Evolutionary conservation across 2,797 vertebrate species (phyloP).

Genomic region (Crenichthys baileyi): DNA sequence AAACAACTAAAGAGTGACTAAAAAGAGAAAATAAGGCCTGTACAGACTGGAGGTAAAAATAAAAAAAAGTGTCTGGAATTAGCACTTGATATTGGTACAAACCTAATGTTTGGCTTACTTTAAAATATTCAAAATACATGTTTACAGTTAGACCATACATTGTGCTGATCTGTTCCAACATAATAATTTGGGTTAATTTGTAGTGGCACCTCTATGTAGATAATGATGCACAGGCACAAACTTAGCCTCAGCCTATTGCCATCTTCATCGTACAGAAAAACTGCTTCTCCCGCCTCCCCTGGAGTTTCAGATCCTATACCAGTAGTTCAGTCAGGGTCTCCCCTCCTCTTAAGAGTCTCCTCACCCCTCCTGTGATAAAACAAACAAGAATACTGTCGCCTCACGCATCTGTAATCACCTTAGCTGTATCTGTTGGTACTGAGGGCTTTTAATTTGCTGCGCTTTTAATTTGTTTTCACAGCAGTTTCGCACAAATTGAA

Average conservation of each 20-base stretch:
- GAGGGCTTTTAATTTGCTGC: slow-evolving; percentile 88
- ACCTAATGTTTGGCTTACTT: background rate
- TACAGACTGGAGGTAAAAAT: background rate
- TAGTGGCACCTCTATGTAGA: slow-evolving; percentile 15
- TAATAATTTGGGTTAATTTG: background rate
- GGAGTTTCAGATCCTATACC: slow-evolving; percentile 29
- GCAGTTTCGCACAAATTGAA: slow-evolving; percentile 96
- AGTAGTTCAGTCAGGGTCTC: slow-evolving; percentile 49
- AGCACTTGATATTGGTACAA: background rate
- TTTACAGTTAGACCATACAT: background rate
- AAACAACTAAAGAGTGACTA: background rate
- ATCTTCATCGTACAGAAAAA: background rate
- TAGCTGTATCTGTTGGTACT: slow-evolving; percentile 87
- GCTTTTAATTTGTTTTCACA: slow-evolving; percentile 91
- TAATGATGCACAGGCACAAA: background rate
- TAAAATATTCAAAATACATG: slow-evolving; percentile 2
- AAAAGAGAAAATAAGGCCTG: background rate
- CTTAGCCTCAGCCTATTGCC: slow-evolving; percentile 1
- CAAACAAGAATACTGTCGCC: slow-evolving; percentile 80
- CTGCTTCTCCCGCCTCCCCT: background rate
- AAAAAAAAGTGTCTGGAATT: background rate
- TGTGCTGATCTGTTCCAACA: background rate
- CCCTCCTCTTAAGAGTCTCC: slow-evolving; percentile 45
- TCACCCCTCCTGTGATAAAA: slow-evolving; percentile 69
- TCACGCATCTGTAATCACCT: slow-evolving; percentile 89